These are phyloP conservation scores for Meiosimyza decipiens DNA, from an alignment of 2,888 invertebrate species.

Conservation along the genomic window DNA sequence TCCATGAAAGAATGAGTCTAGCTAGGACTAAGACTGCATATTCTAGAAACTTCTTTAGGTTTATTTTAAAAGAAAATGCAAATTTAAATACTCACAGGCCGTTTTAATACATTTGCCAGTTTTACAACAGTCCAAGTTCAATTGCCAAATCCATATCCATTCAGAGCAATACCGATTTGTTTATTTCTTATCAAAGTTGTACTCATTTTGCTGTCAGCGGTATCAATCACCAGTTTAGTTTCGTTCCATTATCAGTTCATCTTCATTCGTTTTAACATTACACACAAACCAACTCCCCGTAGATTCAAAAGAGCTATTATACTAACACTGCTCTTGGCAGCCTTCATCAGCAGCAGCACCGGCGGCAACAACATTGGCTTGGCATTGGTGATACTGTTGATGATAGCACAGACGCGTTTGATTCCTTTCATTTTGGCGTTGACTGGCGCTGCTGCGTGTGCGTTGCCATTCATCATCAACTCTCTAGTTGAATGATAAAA, in stretches of 20 bases:
- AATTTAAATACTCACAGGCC: too few species aligned
- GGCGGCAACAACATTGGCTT: not conserved
- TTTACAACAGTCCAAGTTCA: too few species aligned
- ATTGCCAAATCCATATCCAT: too few species aligned
- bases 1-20: too few species aligned
- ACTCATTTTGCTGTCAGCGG: constrained; percentile 5
- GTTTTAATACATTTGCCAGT: too few species aligned
- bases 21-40: too few species aligned
- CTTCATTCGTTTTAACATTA: not conserved
- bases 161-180: not conserved
- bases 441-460: not conserved
- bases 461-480: constrained; percentile 22
- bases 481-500: constrained; percentile 21
- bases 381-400: too few species aligned
- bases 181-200: not conserved
- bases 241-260: constrained; percentile 8
- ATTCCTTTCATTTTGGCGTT: too few species aligned
- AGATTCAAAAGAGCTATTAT: not conserved
- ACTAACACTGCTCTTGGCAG: not conserved
- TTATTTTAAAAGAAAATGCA: too few species aligned
- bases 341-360: not conserved
- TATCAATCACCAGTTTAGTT: constrained; percentile 18
- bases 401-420: too few species aligned
- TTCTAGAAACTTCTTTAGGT: too few species aligned
- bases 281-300: not conserved